Conservation (phyloP, 2,797 vertebrate genomes). For the Lindbergichthys nudifrons region DNA sequence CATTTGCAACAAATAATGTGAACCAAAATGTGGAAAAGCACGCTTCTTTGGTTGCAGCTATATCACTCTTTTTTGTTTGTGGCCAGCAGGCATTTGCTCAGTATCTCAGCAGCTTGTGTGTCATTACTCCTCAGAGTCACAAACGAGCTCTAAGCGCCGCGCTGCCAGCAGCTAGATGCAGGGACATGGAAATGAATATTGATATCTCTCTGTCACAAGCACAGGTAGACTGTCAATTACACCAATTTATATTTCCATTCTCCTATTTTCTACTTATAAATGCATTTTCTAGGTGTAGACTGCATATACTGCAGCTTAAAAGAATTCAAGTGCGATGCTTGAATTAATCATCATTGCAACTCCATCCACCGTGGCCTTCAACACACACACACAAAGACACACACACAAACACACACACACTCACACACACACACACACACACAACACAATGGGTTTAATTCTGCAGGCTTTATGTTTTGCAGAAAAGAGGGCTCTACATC, state of each 20-base stretch:
- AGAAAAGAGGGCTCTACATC: slow-evolving; percentile 37
- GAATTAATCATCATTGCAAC: slow-evolving; percentile 36
- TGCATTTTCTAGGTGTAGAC: background rate
- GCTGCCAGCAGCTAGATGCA: slow-evolving; percentile 42
- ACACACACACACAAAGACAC: background rate
- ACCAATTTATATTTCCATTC: slow-evolving; percentile 29
- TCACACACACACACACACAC: background rate
- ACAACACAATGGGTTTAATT: slow-evolving; percentile 12
- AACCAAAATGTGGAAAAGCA: slow-evolving; percentile 14
- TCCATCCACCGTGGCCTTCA: slow-evolving; percentile 14
- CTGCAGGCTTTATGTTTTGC: slow-evolving; percentile 42
- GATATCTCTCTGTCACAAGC: slow-evolving; percentile 42
- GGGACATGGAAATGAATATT: slow-evolving; percentile 60
- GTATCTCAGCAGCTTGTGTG: slow-evolving; percentile 39
- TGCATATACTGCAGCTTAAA: background rate
- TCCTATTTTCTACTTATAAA: slow-evolving; percentile 12
- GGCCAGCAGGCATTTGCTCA: slow-evolving; percentile 52
- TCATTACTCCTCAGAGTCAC: slow-evolving; percentile 69
- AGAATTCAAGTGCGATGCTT: slow-evolving; percentile 5
- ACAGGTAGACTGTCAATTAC: slow-evolving; percentile 53
- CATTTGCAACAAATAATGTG: slow-evolving; percentile 9
- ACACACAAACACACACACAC: background rate
- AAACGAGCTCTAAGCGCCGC: slow-evolving; percentile 50
- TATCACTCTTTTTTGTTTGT: slow-evolving; percentile 43
- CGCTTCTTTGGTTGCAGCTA: background rate